These are phyloP conservation scores for Mormyrus iriodes DNA, from an alignment of 2,113 vertebrate genomes.

Conservation along the genomic window DNA sequence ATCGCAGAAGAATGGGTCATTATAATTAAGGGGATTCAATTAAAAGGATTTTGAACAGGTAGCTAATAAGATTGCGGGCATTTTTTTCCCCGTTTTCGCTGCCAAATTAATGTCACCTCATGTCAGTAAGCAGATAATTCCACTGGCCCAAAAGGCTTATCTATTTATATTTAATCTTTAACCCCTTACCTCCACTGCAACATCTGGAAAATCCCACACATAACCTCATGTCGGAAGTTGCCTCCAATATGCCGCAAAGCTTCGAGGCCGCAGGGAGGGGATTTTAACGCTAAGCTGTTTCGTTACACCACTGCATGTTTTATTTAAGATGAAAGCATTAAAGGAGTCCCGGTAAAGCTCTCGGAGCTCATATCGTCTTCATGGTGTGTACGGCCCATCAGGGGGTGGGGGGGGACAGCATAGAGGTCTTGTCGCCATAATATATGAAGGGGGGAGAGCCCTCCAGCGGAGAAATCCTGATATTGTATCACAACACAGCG, in stretches of 20 bases:
- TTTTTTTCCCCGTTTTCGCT: constrained; percentile 23
- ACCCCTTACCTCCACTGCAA: constrained; percentile 5
- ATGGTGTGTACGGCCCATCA: not conserved
- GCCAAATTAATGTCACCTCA: constrained; percentile 33
- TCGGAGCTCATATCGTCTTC: not conserved
- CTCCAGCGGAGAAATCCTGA: not conserved
- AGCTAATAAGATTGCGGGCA: constrained; percentile 36
- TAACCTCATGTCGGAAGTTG: not conserved
- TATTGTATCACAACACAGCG: constrained; percentile 26
- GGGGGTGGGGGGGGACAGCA: not conserved
- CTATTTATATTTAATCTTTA: constrained; percentile 27
- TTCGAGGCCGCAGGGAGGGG: not conserved
- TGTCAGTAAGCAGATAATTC: constrained; percentile 34
- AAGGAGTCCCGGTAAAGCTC: constrained; percentile 5
- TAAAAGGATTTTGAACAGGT: constrained; percentile 34
- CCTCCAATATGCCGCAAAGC: not conserved
- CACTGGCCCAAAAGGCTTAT: constrained; percentile 7
- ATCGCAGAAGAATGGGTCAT: constrained; percentile 39
- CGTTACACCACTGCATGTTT: not conserved
- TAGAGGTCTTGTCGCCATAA: constrained; percentile 7
- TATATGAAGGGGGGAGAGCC: not conserved
- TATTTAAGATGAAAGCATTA: constrained; percentile 3
- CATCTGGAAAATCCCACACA: not conserved
- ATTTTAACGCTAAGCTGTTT: not conserved
- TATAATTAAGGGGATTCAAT: constrained; percentile 47